Base-by-base conservation (phyloP, 2,797 vertebrate genomes). In the Melanotaenia parkinsoni region DNA sequence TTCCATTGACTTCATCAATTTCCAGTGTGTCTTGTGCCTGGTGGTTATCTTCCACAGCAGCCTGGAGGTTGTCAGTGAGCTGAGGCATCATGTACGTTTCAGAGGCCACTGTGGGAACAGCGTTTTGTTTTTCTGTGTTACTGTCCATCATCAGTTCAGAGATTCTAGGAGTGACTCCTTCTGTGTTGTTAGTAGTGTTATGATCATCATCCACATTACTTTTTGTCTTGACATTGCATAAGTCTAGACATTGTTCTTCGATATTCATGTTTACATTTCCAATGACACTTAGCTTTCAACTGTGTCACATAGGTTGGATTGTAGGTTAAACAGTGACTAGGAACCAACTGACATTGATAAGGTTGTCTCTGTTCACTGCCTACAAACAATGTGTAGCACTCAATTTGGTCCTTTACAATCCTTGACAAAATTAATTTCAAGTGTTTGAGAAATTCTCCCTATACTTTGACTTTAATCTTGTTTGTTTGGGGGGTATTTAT, bases 231-330 rank as follows among this genome's bases (percentile, higher is more conserved):
- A 92, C 88, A 94, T 93, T 93, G 90, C 95, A 94, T 85, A 93
- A 75, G 90, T 95, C 95, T 89, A 94, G 65, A 89, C 91, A 76
- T 89, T 93, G 89, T 74, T 92, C 92, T 77, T 95, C 88, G 86
- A 93, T 91, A 92, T 95, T 95, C 94, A 95, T 95, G 70, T 90
- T 95, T 90, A 93, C 93, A 94, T 94, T 76, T 94, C 95, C 84
- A 91, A 76, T 81, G 57, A 81, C 83, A 85, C 72, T 72, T 58
- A 51, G 72, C 72, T 56, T 74, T 79, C 16, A 82, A 81, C 76
- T 77, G 81, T 85, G 76, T 67, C 79, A 84, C 77, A 82, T 79
- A 86, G 82, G 65, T 68, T 74, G 63, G 69, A 70, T 80, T 75
- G 63, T 62, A 37, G 75, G 63, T 86, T 87, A 77, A 86, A 89